These are phyloP conservation scores for Drosophila baimaii DNA, from an alignment of 1,140 invertebrate genomes.

Conservation along the genomic window DNA sequence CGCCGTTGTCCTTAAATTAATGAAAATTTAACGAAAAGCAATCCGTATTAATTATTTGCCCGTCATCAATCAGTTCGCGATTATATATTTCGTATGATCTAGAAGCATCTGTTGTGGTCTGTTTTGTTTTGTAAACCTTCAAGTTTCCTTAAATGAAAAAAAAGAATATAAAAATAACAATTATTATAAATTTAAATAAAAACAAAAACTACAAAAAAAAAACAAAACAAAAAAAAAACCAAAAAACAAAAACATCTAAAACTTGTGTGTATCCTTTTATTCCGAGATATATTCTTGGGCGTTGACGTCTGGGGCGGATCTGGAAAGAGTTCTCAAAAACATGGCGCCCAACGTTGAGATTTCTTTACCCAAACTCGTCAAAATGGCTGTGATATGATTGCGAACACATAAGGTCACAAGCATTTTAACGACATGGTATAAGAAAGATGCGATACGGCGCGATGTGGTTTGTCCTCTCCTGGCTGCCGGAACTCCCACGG, in stretches of 20 bases:
- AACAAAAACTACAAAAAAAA: conserved; percentile 70
- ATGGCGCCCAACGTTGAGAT: conserved; percentile 63
- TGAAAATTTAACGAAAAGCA: conserved; percentile 49
- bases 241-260: conserved; percentile 65
- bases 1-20: conserved; percentile 68
- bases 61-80: conserved; percentile 71
- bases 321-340: background rate
- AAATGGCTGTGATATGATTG: conserved; percentile 84
- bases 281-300: conserved; percentile 17
- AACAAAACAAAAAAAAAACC: conserved; percentile 67
- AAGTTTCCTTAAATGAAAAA: conserved; percentile 82
- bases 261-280: conserved; percentile 48
- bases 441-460: conserved; percentile 58
- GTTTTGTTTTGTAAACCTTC: conserved; percentile 82
- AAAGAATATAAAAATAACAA: conserved; percentile 72
- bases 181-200: conserved; percentile 80
- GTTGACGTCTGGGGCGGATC: conserved; percentile 9
- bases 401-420: conserved; percentile 76
- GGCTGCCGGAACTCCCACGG: conserved; percentile 53
- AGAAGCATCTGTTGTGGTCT: conserved; percentile 81
- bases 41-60: conserved; percentile 72
- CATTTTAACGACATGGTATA: conserved; percentile 84
- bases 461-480: background rate
- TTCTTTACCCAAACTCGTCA: conserved; percentile 84
- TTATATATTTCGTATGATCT: conserved; percentile 75